A percentile compares a stretch with the other conserved stretches of the same genome.
These are phyloP conservation scores for Galemys pyrenaicus DNA, from an alignment of 2,113 vertebrate genomes.

Conservation along the genomic window DNA sequence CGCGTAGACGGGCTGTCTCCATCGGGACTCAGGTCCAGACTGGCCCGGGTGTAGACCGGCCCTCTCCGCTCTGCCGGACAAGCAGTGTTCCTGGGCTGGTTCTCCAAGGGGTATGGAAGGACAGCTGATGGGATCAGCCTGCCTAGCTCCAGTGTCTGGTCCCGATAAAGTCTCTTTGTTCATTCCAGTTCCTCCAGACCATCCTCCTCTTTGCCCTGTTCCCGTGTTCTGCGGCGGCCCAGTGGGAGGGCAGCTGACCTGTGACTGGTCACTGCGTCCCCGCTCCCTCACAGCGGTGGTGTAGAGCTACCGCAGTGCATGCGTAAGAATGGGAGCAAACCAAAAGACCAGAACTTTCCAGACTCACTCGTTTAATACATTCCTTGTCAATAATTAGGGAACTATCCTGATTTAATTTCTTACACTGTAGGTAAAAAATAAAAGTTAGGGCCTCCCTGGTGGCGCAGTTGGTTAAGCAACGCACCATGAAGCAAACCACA, in stretches of 20 bases:
- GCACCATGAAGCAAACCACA: no score
- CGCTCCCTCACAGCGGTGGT: background rate
- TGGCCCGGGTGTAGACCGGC: no score
- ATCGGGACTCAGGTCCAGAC: background rate
- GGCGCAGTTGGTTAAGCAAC: no score
- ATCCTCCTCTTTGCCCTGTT: background rate
- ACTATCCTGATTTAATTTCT: background rate
- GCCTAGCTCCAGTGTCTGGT: background rate
- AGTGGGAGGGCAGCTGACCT: background rate
- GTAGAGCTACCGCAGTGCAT: background rate
- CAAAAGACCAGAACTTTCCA: background rate
- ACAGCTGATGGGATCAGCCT: background rate
- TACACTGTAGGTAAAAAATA: background rate
- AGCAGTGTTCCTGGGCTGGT: background rate
- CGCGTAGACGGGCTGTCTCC: background rate
- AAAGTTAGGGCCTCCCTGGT: no score
- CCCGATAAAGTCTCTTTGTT: background rate
- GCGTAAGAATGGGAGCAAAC: conserved; percentile 24
- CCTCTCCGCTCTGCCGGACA: no score
- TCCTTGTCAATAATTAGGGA: conserved; percentile 27
- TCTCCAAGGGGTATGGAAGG: background rate
- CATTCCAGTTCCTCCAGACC: background rate
- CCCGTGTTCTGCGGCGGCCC: background rate
- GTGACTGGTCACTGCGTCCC: background rate
- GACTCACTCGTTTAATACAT: background rate